phyloP scores from a whole-genome alignment of 2,888 invertebrate species.

The Automeris io region DNA sequence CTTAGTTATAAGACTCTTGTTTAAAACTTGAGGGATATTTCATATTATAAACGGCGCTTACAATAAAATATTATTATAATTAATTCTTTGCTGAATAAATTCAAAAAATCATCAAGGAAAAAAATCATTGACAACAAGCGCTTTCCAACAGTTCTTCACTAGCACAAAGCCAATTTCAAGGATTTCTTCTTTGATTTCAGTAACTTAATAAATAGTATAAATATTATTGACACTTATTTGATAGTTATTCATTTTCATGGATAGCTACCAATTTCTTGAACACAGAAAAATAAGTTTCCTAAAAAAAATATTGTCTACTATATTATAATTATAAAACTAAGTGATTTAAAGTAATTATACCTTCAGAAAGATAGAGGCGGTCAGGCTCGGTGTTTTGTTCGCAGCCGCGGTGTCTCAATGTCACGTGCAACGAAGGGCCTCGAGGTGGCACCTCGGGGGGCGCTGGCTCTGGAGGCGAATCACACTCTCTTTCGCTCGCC shows the following conservation, averaged over 20 bases:
- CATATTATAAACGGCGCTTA: background rate
- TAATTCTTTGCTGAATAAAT: background rate
- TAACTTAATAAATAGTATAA: too few species aligned
- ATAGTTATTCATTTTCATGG: too few species aligned
- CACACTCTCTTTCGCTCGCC: constrained; percentile 77
- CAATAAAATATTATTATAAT: constrained; percentile 3
- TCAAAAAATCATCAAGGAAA: too few species aligned
- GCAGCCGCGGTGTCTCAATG: constrained; percentile 66
- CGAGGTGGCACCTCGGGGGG: constrained; percentile 92
- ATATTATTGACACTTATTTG: too few species aligned
- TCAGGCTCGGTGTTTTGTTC: constrained; percentile 71
- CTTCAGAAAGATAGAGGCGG: constrained; percentile 65
- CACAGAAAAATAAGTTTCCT: too few species aligned
- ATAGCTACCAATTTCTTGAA: background rate
- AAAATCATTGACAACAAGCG: too few species aligned
- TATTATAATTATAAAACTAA: background rate
- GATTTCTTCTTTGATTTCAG: too few species aligned
- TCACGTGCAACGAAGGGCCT: constrained; percentile 86
- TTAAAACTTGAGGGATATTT: too few species aligned
- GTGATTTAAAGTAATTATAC: constrained; percentile 28
- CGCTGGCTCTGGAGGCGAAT: constrained; percentile 90
- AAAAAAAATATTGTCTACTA: background rate
- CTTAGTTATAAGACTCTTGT: too few species aligned
- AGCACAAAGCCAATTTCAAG: too few species aligned
- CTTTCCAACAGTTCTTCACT: too few species aligned